phyloP scores from a whole-genome alignment of 2,797 vertebrate species.

The Eulemur coronatus region DNA sequence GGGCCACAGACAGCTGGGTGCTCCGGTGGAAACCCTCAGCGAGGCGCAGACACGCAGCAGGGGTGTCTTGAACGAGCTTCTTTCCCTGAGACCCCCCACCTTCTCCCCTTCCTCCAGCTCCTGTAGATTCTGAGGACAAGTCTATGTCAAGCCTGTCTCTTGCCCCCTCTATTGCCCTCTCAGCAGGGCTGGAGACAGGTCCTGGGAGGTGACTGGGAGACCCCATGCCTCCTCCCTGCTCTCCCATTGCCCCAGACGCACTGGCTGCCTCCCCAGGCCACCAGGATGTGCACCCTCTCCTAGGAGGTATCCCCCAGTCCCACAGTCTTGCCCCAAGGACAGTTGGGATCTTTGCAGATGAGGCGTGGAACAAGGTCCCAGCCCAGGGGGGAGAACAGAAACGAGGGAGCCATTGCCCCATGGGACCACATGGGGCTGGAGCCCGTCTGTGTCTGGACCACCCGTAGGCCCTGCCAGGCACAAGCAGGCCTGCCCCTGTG shows the following conservation, averaged over 20 bases:
- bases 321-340: not conserved
- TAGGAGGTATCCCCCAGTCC: not conserved
- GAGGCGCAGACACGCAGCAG: rapidly evolving
- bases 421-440: not conserved
- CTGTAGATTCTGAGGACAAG: not conserved
- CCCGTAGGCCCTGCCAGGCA: not conserved
- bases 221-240: not conserved
- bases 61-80: not conserved
- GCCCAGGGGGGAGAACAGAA: not conserved
- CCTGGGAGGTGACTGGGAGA: not conserved
- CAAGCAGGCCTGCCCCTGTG: not conserved
- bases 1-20: rapidly evolving
- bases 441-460: not conserved
- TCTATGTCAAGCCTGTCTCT: not conserved
- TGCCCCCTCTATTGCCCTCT: not conserved
- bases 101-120: not conserved
- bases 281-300: not conserved
- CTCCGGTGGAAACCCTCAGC: not conserved
- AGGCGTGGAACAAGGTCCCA: not conserved
- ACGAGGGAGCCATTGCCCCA: rapidly evolving
- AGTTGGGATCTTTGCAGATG: not conserved
- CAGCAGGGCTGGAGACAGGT: not conserved
- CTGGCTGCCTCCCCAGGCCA: not conserved
- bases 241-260: not conserved
- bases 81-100: not conserved